phyloP scores from a whole-genome alignment of 2,797 vertebrate genomes.

The Neostethus bicornis region DNA sequence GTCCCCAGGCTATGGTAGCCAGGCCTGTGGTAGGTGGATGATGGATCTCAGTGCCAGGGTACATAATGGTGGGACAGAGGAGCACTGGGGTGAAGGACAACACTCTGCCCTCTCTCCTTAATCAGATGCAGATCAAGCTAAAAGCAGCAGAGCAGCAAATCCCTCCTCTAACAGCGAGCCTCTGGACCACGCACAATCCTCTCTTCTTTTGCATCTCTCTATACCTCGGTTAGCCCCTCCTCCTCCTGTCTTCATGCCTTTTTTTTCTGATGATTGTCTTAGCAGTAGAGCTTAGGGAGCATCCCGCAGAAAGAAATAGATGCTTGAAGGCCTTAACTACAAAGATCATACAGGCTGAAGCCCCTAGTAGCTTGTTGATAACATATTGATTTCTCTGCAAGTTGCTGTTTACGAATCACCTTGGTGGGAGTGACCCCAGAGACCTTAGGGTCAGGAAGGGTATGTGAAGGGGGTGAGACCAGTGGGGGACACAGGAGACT shows the following conservation, averaged over 20 bases:
- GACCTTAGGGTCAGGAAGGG: constrained; percentile 83
- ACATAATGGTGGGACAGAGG: constrained; percentile 88
- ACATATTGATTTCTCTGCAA: constrained; percentile 94
- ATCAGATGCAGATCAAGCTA: constrained; percentile 99
- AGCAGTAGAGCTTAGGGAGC: constrained; percentile 85
- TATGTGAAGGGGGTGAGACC: constrained; percentile 19
- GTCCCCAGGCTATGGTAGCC: constrained; percentile 72
- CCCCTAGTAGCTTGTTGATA: constrained; percentile 99
- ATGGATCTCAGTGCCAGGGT: constrained; percentile 85
- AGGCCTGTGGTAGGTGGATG: constrained; percentile 83
- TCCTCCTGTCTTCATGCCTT: constrained; percentile 45
- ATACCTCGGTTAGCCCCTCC: constrained; percentile 39
- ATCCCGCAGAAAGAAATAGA: constrained; percentile 83
- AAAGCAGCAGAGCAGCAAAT: constrained; percentile 94
- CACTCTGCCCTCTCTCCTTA: constrained; percentile 82
- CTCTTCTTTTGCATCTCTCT: constrained; percentile 48
- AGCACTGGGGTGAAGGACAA: constrained; percentile 93
- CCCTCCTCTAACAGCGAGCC: constrained; percentile 68
- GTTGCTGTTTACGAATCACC: constrained; percentile 95
- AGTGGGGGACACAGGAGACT: constrained; percentile 38
- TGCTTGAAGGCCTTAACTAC: constrained; percentile 84
- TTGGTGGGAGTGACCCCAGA: constrained; percentile 94
- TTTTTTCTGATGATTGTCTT: constrained; percentile 75
- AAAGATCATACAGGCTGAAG: constrained; percentile 98
- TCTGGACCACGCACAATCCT: constrained; percentile 62